phyloP scores from a whole-genome alignment of 1,140 invertebrate species.

The Cydia fagiglandana region DNA sequence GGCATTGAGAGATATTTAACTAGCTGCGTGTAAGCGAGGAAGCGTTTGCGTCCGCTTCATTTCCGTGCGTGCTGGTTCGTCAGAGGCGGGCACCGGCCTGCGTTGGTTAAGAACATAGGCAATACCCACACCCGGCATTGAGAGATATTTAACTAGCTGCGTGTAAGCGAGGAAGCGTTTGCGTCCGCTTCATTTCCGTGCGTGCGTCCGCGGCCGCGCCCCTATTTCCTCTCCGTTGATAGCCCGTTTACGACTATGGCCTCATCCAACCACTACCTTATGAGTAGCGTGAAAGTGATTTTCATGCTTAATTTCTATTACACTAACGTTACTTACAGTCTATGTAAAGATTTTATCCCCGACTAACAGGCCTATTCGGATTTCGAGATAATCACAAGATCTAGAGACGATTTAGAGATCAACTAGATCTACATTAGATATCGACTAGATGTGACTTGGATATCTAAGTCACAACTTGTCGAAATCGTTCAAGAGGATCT shows the following conservation, averaged over 20 bases:
- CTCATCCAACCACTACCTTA: slow-evolving; percentile 22
- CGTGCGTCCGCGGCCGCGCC: slow-evolving; percentile 48
- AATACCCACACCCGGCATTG: neutral
- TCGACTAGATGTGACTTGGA: too few species aligned
- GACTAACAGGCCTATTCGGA: too few species aligned
- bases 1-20: slow-evolving; percentile 32
- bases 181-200: slow-evolving; percentile 59
- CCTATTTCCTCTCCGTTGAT: slow-evolving; percentile 52
- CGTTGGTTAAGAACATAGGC: neutral
- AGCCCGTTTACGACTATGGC: slow-evolving; percentile 47
- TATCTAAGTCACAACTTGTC: too few species aligned
- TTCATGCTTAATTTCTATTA: neutral
- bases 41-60: slow-evolving; percentile 51
- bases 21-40: slow-evolving; percentile 43
- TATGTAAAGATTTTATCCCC: neutral
- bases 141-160: slow-evolving; percentile 37
- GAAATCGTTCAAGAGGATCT: too few species aligned
- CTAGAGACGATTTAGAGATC: too few species aligned
- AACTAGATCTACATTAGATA: too few species aligned
- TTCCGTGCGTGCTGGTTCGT: slow-evolving; percentile 62
- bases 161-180: slow-evolving; percentile 43
- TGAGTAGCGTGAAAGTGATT: slow-evolving; percentile 7
- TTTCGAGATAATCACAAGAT: too few species aligned
- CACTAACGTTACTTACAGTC: neutral
- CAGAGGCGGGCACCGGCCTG: neutral